phyloP scores from a whole-genome alignment of 2,888 invertebrate genomes.

The Erebia ligea region DNA sequence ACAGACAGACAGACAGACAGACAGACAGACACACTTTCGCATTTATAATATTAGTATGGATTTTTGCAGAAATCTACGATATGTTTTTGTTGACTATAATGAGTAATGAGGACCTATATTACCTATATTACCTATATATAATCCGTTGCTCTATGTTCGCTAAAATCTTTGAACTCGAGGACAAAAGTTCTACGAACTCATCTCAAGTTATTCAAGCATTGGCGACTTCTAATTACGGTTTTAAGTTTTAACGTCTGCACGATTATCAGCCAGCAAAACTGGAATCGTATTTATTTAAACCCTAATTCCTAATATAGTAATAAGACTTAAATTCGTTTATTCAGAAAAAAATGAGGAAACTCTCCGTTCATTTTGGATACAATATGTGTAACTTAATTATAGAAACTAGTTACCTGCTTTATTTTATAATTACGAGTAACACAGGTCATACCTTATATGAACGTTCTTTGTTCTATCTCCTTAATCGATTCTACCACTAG shows the following conservation, averaged over 20 bases:
- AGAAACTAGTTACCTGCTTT: no score
- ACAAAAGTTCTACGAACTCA: slow-evolving; percentile 73
- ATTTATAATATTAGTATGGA: no score
- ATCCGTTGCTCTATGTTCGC: slow-evolving; percentile 13
- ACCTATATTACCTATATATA: neutral
- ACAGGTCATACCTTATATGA: no score
- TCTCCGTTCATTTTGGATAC: neutral
- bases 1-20: no score
- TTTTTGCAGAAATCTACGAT: slow-evolving; percentile 4
- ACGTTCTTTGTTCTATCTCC: no score
- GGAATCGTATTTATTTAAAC: neutral
- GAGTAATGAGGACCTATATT: no score
- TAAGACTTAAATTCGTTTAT: slow-evolving; percentile 9
- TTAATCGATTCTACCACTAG: no score
- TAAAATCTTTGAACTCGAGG: slow-evolving; percentile 49
- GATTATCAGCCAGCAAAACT: slow-evolving; percentile 5
- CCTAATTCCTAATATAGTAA: neutral
- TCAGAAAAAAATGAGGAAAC: neutral
- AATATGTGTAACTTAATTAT: neutral
- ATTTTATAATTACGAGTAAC: no score
- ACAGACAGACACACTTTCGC: no score
- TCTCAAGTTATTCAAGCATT: slow-evolving; percentile 11
- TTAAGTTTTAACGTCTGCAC: neutral
- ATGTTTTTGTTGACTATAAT: neutral
- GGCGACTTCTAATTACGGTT: slow-evolving; percentile 9